phyloP scores from a whole-genome alignment of 2,113 vertebrate genomes.

The Otis tarda region DNA sequence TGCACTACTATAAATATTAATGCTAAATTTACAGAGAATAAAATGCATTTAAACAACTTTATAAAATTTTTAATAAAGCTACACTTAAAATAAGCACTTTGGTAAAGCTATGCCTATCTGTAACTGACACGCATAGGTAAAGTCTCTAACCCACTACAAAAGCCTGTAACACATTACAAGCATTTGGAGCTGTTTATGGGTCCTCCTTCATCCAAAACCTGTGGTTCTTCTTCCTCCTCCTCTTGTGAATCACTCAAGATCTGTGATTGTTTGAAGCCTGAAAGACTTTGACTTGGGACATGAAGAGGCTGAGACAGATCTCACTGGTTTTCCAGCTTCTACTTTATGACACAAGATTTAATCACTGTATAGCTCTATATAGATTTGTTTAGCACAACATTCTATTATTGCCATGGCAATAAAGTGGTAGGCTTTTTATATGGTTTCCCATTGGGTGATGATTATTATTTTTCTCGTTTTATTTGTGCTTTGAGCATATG shows the following conservation, averaged over 20 bases:
- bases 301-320: neutral
- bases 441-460: slow-evolving; percentile 14
- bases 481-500: slow-evolving; percentile 7
- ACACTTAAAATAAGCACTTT: neutral
- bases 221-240: neutral
- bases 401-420: slow-evolving; percentile 60
- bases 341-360: neutral
- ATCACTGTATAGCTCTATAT: neutral
- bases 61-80: slow-evolving; percentile 22
- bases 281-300: neutral
- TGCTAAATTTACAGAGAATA: slow-evolving; percentile 32
- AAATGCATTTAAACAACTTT: slow-evolving; percentile 29
- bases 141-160: neutral
- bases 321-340: slow-evolving; percentile 8
- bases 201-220: neutral
- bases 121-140: neutral
- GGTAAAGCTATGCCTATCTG: neutral
- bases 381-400: slow-evolving; percentile 36
- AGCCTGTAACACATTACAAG: neutral
- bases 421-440: slow-evolving; percentile 22
- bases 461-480: slow-evolving; percentile 24
- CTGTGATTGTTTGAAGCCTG: neutral
- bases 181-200: neutral
- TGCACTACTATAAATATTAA: slow-evolving; percentile 54
- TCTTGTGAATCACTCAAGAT: neutral